Conservation (phyloP, 2,888 invertebrate species). For the Poecilus cupreus region DNA sequence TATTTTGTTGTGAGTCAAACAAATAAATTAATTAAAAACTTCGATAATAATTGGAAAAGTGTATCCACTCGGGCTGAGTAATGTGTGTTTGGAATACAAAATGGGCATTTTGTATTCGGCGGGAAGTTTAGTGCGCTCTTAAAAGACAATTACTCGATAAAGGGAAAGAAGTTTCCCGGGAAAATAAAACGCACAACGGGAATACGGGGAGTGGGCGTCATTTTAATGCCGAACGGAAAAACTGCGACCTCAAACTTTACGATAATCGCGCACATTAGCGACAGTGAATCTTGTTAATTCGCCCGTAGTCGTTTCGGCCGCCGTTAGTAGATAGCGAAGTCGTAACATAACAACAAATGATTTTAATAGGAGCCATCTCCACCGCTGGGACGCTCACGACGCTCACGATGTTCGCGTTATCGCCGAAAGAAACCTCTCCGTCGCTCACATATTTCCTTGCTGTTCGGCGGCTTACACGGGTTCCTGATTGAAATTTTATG, state of each 20-base stretch:
- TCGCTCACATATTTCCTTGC: neutral
- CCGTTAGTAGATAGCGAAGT: slow-evolving; percentile 61
- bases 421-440: neutral
- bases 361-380: slow-evolving; percentile 44
- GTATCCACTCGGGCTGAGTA: slow-evolving; percentile 8
- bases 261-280: slow-evolving; percentile 63
- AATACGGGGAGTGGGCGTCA: slow-evolving; percentile 25
- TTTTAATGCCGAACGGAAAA: slow-evolving; percentile 43
- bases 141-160: slow-evolving; percentile 50
- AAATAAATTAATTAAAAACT: too few relatives aligned
- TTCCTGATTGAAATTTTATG: slow-evolving; percentile 50
- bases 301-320: slow-evolving; percentile 60
- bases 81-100: slow-evolving; percentile 29
- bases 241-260: slow-evolving; percentile 61
- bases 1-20: too few relatives aligned
- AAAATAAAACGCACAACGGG: slow-evolving; percentile 45
- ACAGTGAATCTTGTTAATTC: slow-evolving; percentile 64
- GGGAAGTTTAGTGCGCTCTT: slow-evolving; percentile 39
- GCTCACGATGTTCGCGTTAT: too few relatives aligned
- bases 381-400: neutral
- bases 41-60: neutral
- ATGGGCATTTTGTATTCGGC: slow-evolving; percentile 28
- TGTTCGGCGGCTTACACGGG: slow-evolving; percentile 32
- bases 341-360: slow-evolving; percentile 58
- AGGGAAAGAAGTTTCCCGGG: slow-evolving; percentile 39